phyloP scores from a whole-genome alignment of 2,113 vertebrate species.

The Narcine bancroftii region DNA sequence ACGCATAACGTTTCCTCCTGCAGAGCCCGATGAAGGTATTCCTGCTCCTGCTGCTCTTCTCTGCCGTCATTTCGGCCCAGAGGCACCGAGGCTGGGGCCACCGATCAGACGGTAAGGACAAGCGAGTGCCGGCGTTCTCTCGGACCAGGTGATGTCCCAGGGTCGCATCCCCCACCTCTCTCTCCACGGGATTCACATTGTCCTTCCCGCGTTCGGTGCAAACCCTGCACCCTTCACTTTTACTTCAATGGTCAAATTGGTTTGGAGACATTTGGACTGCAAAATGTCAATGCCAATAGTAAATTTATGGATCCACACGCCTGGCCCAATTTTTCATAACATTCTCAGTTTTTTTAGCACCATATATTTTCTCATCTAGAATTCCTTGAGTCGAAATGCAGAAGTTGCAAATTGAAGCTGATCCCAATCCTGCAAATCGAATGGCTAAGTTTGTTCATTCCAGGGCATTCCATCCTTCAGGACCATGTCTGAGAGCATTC shows the following conservation, averaged over 20 bases:
- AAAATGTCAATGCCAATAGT: no score
- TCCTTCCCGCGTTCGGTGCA: not conserved
- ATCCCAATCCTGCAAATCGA: no score
- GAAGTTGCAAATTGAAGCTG: no score
- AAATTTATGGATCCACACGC: no score
- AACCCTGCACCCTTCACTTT: not conserved
- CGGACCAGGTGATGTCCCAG: no score
- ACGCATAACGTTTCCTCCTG: not conserved
- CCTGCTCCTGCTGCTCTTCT: slow-evolving; percentile 44
- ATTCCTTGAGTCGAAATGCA: not conserved
- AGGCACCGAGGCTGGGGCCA: slow-evolving; percentile 49
- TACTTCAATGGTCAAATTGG: no score
- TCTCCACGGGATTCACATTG: no score
- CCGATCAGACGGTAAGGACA: slow-evolving; percentile 49
- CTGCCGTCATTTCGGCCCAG: slow-evolving; percentile 45
- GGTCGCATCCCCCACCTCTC: no score
- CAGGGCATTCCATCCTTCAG: no score
- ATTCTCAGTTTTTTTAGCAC: not conserved
- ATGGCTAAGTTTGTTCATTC: no score
- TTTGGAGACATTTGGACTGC: no score
- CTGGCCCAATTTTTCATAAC: not conserved
- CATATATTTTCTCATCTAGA: not conserved
- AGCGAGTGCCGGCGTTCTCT: not conserved
- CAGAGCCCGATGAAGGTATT: slow-evolving; percentile 30
- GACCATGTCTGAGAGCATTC: no score